Evolutionary conservation across 2,113 vertebrate genomes (phyloP).

Genomic region (Eulemur macaco): DNA sequence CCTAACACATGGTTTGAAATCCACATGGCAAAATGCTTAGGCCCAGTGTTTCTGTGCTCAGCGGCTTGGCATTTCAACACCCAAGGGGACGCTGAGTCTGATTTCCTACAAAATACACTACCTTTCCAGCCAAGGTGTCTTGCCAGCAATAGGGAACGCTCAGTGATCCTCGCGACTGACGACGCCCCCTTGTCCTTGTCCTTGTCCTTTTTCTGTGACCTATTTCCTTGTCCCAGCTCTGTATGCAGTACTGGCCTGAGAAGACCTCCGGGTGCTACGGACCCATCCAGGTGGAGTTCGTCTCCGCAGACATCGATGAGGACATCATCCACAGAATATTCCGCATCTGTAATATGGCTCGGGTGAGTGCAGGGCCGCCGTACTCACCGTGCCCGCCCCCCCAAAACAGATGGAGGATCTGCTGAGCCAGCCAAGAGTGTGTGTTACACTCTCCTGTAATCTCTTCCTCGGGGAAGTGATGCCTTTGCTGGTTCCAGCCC

Average conservation of each 20-base stretch:
- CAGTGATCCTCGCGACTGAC: neutral
- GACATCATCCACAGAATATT: constrained; percentile 99
- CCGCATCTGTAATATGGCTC: constrained; percentile 98
- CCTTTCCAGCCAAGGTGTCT: neutral
- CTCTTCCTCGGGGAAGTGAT: neutral
- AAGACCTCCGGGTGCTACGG: constrained; percentile 97
- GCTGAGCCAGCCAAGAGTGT: neutral
- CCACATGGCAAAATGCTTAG: neutral
- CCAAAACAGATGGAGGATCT: neutral
- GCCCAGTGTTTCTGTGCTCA: neutral
- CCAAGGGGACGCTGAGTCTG: neutral
- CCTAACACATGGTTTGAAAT: constrained; percentile 5
- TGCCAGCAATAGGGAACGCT: neutral
- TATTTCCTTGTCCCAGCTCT: constrained; percentile 85
- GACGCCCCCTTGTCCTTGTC: neutral
- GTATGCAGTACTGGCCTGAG: constrained; percentile 99
- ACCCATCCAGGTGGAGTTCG: constrained; percentile 97
- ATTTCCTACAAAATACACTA: neutral
- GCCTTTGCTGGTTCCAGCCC: neutral
- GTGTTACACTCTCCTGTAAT: neutral
- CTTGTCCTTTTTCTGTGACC: neutral
- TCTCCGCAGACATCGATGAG: constrained; percentile 97
- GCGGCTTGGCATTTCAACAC: neutral
- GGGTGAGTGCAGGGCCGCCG: constrained; percentile 82
- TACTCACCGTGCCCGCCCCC: neutral